Conservation (phyloP, 2,113 vertebrate genomes). For the Sinosuthora webbiana region DNA sequence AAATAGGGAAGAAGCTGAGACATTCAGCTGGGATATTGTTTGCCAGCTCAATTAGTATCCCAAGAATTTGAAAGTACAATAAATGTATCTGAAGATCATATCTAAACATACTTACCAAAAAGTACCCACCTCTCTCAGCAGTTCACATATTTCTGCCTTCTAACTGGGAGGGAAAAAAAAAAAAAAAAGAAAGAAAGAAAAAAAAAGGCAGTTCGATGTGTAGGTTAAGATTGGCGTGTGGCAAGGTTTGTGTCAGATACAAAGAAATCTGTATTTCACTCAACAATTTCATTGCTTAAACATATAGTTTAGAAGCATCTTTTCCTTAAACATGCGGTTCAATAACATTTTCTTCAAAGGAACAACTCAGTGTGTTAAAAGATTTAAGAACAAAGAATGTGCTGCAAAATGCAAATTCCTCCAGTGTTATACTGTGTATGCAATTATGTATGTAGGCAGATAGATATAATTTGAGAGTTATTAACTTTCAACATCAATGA, state of each 20-base stretch:
- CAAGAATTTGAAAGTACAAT: conserved; percentile 36
- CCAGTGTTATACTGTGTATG: conserved; percentile 53
- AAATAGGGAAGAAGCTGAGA: conserved; percentile 1
- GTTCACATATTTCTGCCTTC: conserved; percentile 39
- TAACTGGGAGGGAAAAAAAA: background rate
- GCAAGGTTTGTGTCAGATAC: conserved; percentile 40
- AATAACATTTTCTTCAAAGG: conserved; percentile 59
- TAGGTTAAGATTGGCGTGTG: conserved; percentile 36
- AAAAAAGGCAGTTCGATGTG: background rate
- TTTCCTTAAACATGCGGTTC: conserved; percentile 60
- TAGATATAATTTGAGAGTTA: conserved; percentile 69
- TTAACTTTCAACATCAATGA: conserved; percentile 65
- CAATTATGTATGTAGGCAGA: conserved; percentile 61
- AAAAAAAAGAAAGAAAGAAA: accelerated
- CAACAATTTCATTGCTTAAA: conserved; percentile 58
- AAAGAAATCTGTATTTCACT: conserved; percentile 53
- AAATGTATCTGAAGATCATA: conserved; percentile 50
- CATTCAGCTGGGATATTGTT: conserved; percentile 11
- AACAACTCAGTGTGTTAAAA: conserved; percentile 58
- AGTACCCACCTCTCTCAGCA: conserved; percentile 39
- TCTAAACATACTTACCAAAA: conserved; percentile 56
- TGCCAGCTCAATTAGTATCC: conserved; percentile 35
- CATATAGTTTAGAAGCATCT: conserved; percentile 59
- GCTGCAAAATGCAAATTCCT: conserved; percentile 63
- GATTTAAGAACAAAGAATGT: conserved; percentile 67